Evolutionary conservation across 2,113 vertebrate genomes (phyloP), one percentile per base, ranked within the genome.

Genomic region (Arenaria interpres): DNA sequence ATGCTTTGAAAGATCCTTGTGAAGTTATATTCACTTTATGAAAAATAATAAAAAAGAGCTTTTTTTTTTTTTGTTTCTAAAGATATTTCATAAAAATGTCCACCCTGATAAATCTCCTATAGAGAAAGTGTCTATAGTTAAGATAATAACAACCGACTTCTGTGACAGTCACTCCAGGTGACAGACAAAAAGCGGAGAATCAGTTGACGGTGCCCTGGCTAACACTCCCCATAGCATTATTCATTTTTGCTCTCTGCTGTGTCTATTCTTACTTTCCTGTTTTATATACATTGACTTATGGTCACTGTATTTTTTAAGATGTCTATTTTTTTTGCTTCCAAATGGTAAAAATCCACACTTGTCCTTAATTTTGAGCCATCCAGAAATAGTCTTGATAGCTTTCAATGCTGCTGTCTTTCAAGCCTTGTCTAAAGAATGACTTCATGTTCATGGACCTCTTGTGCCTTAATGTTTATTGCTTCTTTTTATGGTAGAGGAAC

Each of bases 51-150:
- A 45, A 60, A 79, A 76, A 20, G 12, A 41, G 5, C 1, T 27
- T 66, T 89, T 90, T 81, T 63, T 28, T 54, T 15, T 8, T 53
- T 30, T 75, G 9, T 86, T 91, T 85, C 75, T 77, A 56, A 95
- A 89, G 35, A 12, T 75, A 56, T 82, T 94, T 83, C 54, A 79
- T 94, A 79, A 92, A 96, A 85, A 68, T 66, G 51, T 78, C 45
- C n/a, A 54, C 35, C 48, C 41, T 89, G 81, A 78, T 89, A 90
- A 79, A 86, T 72, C 5, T 90, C 35, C 59, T 81, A 13, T 9
- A 62, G 50, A 84, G 66, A 72, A 75, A 81, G 41, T 53, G 14
- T 50, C 68, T 84, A 12, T 87, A 73, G 32, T 50, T 41, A 90
- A 78, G 74, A 59, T 57, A 81, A 74, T 53, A 78, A 46, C 25